phyloP scores from a whole-genome alignment of 1,140 invertebrate genomes.

The Drosophila sturtevanti region DNA sequence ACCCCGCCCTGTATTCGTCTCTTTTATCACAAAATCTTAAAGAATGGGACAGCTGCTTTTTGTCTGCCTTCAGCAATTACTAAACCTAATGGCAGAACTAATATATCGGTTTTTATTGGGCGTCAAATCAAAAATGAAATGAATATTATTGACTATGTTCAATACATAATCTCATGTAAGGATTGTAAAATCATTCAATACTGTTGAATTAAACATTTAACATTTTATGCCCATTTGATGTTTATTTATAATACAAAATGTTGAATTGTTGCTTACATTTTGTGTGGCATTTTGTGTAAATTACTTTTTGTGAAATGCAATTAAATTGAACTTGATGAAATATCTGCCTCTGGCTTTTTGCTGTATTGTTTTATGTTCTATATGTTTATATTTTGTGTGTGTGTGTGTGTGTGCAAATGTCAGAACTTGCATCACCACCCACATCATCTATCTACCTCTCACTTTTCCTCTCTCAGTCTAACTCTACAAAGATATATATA shows the following conservation, averaged over 20 bases:
- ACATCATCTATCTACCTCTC: background rate
- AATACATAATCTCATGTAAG: background rate
- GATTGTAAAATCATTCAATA: background rate
- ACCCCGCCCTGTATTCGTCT: background rate
- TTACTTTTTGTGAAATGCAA: constrained; percentile 60
- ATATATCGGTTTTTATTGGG: constrained; percentile 52
- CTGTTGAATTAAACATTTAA: constrained; percentile 5
- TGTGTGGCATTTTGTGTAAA: constrained; percentile 23
- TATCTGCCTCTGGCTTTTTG: constrained; percentile 27
- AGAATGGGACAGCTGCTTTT: constrained; percentile 58
- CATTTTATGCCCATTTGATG: constrained; percentile 6
- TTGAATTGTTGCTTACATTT: constrained; percentile 41
- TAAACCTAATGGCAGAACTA: constrained; percentile 54
- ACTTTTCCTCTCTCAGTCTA: background rate
- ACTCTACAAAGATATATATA: no score
- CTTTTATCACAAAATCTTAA: constrained; percentile 12
- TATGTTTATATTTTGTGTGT: background rate
- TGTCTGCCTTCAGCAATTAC: constrained; percentile 47
- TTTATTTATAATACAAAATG: constrained; percentile 14
- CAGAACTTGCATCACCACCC: constrained; percentile 22
- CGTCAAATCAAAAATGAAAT: constrained; percentile 41
- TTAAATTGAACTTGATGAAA: constrained; percentile 54
- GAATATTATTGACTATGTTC: constrained; percentile 6
- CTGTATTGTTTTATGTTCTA: constrained; percentile 22
- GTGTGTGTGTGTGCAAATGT: constrained; percentile 31